Evolutionary conservation across 2,797 vertebrate genomes (phyloP).

Genomic region (Allobates femoralis): DNA sequence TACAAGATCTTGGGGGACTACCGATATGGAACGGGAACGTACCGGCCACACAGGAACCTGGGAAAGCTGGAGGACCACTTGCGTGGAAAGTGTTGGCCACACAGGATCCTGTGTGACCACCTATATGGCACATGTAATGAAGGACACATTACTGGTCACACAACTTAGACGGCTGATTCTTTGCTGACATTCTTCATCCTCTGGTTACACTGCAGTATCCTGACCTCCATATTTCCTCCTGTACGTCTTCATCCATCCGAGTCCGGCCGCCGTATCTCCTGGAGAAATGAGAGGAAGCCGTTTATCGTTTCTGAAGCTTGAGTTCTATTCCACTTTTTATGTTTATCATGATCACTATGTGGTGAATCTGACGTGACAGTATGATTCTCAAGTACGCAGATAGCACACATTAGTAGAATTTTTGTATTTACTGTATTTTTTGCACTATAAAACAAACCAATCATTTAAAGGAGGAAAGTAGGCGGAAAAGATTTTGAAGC

Average conservation of each 20-base stretch:
- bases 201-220: neutral
- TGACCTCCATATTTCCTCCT: neutral
- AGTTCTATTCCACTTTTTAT: no score
- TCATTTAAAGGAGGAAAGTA: no score
- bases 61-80: slow-evolving; percentile 6
- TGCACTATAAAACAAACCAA: no score
- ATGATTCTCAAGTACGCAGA: no score
- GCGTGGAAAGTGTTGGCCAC: no score
- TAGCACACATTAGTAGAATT: no score
- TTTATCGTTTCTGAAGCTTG: neutral
- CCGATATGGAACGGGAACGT: neutral
- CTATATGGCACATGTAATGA: neutral
- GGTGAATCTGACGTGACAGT: no score
- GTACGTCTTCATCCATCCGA: slow-evolving; percentile 47
- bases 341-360: no score
- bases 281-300: neutral
- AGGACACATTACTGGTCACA: neutral
- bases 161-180: neutral
- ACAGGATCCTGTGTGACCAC: no score
- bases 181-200: neutral
- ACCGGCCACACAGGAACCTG: neutral
- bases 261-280: slow-evolving; percentile 49
- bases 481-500: no score
- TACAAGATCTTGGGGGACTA: no score
- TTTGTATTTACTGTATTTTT: no score